Conservation (phyloP, 2,113 vertebrate species). For the Microcebus murinus region DNA sequence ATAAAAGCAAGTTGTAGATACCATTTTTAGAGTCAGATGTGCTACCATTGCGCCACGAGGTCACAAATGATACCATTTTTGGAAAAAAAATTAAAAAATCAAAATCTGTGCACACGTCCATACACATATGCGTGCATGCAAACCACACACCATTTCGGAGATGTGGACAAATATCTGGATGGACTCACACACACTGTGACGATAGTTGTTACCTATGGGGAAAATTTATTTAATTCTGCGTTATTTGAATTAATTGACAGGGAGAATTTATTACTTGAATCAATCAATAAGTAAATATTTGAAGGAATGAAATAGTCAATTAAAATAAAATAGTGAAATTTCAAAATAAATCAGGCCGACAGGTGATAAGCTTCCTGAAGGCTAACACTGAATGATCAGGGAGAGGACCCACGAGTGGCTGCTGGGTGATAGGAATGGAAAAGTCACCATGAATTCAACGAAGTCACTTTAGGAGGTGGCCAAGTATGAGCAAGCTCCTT, state of each 20-base stretch:
- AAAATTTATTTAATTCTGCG: not conserved
- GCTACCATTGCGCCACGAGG: too few relatives aligned
- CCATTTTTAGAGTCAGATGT: too few relatives aligned
- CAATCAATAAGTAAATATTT: not conserved
- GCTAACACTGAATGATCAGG: not conserved
- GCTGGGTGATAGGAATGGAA: not conserved
- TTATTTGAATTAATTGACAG: constrained; percentile 35
- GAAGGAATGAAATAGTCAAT: not conserved
- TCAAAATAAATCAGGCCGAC: not conserved
- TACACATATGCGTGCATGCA: not conserved
- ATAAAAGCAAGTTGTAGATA: not conserved
- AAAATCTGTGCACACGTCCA: not conserved
- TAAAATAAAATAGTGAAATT: not conserved
- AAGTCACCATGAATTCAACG: not conserved
- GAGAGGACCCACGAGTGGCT: not conserved
- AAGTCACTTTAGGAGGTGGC: not conserved
- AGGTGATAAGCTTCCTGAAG: not conserved
- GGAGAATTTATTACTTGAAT: not conserved
- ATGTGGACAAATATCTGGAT: not conserved
- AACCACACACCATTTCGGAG: not conserved
- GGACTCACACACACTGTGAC: not conserved
- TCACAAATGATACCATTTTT: not conserved
- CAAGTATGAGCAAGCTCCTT: not conserved
- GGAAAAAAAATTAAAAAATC: not conserved
- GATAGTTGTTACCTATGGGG: not conserved